Evolutionary conservation across 1,140 invertebrate species (phyloP).

Genomic region (Vanessa tameamea): DNA sequence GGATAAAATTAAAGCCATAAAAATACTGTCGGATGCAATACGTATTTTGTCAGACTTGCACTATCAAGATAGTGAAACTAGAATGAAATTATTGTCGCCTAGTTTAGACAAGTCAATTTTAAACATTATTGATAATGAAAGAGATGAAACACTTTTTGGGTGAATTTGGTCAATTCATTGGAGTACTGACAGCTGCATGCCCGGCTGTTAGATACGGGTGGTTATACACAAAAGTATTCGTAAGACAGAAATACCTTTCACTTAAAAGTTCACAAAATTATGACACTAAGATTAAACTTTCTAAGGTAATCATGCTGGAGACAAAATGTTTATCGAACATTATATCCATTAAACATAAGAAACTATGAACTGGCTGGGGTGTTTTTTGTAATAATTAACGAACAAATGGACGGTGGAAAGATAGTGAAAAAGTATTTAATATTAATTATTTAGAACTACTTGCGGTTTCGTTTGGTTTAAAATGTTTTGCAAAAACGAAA

Average conservation of each 20-base stretch:
- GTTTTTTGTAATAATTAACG: constrained; percentile 41
- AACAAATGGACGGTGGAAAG: constrained; percentile 49
- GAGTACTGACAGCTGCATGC: background rate
- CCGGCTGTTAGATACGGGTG: background rate
- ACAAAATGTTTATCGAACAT: background rate
- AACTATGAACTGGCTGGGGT: constrained; percentile 49
- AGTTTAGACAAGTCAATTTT: too few relatives aligned
- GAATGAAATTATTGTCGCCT: too few relatives aligned
- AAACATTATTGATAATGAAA: too few relatives aligned
- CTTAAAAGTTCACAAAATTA: background rate
- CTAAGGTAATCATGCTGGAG: background rate
- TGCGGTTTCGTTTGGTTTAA: constrained; percentile 50
- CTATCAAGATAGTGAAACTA: too few relatives aligned
- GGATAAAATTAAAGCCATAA: too few relatives aligned
- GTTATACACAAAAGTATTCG: background rate
- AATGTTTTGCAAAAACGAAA: constrained; percentile 36
- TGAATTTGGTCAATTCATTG: background rate
- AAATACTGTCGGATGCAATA: too few relatives aligned
- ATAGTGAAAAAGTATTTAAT: constrained; percentile 35
- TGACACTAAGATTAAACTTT: background rate
- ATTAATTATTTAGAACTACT: constrained; percentile 66
- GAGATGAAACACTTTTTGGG: too few relatives aligned
- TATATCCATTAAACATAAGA: background rate
- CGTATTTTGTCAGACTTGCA: too few relatives aligned
- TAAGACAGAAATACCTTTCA: background rate